Evolutionary conservation across 2,797 vertebrate species (phyloP), one percentile per base, ranked within the genome.

Genomic region (Schizothorax lantsangensis): DNA sequence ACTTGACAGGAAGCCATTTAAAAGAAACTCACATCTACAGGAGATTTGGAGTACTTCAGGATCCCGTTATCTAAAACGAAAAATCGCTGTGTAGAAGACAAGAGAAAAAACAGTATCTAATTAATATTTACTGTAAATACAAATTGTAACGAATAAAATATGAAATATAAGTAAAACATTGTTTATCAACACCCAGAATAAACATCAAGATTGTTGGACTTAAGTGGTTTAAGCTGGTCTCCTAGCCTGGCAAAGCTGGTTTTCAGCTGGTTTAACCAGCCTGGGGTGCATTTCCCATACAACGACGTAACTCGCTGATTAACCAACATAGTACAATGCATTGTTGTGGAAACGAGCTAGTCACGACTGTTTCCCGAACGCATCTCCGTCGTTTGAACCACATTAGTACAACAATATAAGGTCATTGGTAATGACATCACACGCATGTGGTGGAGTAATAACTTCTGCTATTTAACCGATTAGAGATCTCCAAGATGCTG

Each of bases 41-140:
- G 98, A 86, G 98, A 97, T 94, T 99, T 99, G 89, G 98, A 98
- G 93, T 99, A 99, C 93, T 99, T 99, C 94, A 99, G 94, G 93
- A 99, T 97, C 90, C 98, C 98, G 87, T 99, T 99, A 95, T 99
- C 98, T 95, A 99, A 94, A 91, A 98, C 96, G 93, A 99, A 99
- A 95, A 99, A 99, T 1, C 98, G 97, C 98, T 99, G 96, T 85
- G 59, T 33, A 79, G 40, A 68, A 90, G 64, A 89, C 5, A 57
- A 85, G 90, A 88, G 91, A 47, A 69, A 91, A 72, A 17, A n/a
- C n/a, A 49, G 30, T 81, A 19, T 59, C 6, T 14, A 38, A 38
- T 14, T 23, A 77, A 78, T 23, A 59, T 40, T 17, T 40, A 26
- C 77, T 15, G 2, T 11, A 43, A 43, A 62, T 59, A 43, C n/a